Base-by-base conservation (phyloP, 2,113 vertebrate genomes). In the Crypturellus undulatus region DNA sequence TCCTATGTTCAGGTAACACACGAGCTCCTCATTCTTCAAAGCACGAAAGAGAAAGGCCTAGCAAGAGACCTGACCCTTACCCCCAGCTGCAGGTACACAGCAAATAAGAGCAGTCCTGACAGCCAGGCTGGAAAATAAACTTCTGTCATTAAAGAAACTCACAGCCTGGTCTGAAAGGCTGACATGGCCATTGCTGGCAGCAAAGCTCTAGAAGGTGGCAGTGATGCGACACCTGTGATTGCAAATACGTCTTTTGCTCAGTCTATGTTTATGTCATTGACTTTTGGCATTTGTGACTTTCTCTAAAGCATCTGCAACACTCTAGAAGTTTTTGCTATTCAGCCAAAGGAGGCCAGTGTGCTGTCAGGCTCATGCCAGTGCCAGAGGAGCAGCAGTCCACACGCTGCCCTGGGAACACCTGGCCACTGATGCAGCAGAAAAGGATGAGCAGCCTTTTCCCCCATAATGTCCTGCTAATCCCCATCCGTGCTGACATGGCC, bases 71-170 rank as follows among this genome's bases (percentile, higher is more conserved):
- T 12, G 38, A 81, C 69, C 56, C 22, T 51, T 34, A 40, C 30
- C 32, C 68, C n/a, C 22, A 67, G 52, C 45, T 38, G 26, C 30
- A 76, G 16, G 24, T 86, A 52, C 30, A 40, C 9, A 60, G 64
- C 20, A 84, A 64, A 51, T 3, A 11, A 25, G 1, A 4, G 32
- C n/a, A 75, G 36, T 15, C 59, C 49, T 26, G 63, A 62, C 30
- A 73, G 42, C n/a, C 63, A 85, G 49, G 42, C 2, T 62, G 82
- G 90, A 84, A 54, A 84, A 43, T 30, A 60, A 77, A 77, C 78
- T 80, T 82, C 54, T 75, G 14, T n/a, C 79, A 24, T 73, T 91
- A 47, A 40, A 65, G 38, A 78, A 90, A 75, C 6, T n/a, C 34
- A 42, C 1, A 6, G 18, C 38, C 11, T 78, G 47, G 67, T 84